Evolutionary conservation across 2,797 vertebrate genomes (phyloP).

Genomic region (Tokudaia muenninki): DNA sequence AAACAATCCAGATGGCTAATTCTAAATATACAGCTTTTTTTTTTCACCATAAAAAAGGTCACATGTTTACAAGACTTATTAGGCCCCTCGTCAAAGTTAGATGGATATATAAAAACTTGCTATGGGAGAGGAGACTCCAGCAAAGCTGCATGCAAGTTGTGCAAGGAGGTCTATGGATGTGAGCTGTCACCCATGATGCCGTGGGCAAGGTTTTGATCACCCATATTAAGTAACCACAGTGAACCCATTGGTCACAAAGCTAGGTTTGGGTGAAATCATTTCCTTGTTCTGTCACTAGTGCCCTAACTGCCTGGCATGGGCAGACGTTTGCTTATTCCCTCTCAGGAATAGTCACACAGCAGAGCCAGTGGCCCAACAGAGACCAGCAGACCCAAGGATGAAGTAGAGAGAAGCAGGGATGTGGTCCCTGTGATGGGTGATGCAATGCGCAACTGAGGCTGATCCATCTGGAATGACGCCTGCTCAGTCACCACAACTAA

Average conservation of each 20-base stretch:
- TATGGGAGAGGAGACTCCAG: background rate
- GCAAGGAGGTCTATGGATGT: background rate
- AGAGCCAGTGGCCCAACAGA: background rate
- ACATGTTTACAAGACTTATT: background rate
- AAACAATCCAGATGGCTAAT: too few relatives aligned
- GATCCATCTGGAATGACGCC: background rate
- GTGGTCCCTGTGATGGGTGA: background rate
- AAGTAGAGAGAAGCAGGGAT: background rate
- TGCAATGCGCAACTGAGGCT: background rate
- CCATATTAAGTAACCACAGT: background rate
- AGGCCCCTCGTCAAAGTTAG: background rate
- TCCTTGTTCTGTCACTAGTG: background rate
- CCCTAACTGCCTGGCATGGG: background rate
- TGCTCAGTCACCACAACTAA: accelerated
- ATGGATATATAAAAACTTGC: background rate
- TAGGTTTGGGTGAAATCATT: background rate
- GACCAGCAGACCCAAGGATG: background rate
- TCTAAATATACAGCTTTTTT: too few relatives aligned
- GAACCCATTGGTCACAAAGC: background rate
- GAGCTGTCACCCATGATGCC: background rate
- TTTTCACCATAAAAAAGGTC: too few relatives aligned
- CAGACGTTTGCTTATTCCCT: background rate
- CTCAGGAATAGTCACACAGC: background rate
- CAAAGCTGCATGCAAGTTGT: background rate
- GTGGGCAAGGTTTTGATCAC: background rate